Base-by-base conservation (phyloP, 2,113 vertebrate genomes). In the Actenoides hombroni region DNA sequence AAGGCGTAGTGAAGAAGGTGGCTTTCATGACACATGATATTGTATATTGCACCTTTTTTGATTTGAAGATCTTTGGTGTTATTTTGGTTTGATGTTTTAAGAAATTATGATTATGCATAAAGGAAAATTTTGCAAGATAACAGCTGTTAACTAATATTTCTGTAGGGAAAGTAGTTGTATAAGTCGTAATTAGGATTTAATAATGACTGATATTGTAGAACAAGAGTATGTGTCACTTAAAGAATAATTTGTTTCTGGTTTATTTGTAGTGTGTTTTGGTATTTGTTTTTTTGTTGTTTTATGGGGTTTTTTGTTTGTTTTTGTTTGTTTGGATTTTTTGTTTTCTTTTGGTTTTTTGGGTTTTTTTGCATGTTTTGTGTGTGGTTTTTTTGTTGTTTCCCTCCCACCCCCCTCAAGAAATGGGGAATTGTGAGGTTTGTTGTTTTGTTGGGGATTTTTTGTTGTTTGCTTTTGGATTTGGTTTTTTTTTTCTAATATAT, bases 21-120 rank as follows among this genome's bases (percentile, higher is more conserved):
- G 10, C 1, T 23, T 86, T 89, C 11, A 5, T 5, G 6, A 40
- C 2, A 15, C 0, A 1, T 0, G 0, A 28, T 20, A 6, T 70
- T 76, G 9, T 53, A 42, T 88, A 16, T 49, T 39, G 9, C 20
- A 35, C 14, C 16, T 39, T 83, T 80, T 74, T 77, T 70, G 31
- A 67, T 54, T 35, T 70, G 40, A 91, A 84, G 19, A 33, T 57
- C n/a, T 37, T 65, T 57, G 14, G 2, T 77, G 9, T 87, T 69
- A 51, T 4, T 37, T 92, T 75, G 23, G 8, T 73, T 77, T 81
- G 54, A 33, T 44, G 3, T 28, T 84, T 87, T 44, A 68, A 73
- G 56, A 83, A 56, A 59, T 87, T 68, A 17, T 46, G 5, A 59
- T 87, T 68, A 17, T 51, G 6, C 12, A 37, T 39, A 57, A 57